A percentile compares a stretch with the other conserved stretches of the same genome.
Evolutionary conservation across 1,140 invertebrate species (phyloP).

Genomic region (Ladona fulva): DNA sequence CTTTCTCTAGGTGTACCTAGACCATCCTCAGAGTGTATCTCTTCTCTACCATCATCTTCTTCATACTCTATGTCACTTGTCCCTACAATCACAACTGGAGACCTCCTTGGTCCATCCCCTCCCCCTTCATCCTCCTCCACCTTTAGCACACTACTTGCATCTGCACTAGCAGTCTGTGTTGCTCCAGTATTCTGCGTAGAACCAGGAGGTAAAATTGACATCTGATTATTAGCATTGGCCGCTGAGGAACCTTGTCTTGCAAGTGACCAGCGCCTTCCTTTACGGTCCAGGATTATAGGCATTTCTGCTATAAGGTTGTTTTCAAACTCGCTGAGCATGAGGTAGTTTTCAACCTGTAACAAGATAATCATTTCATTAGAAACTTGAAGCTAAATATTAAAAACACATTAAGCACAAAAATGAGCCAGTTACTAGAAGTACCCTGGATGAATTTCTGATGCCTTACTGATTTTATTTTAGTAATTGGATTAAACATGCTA

Average conservation of each 20-base stretch:
- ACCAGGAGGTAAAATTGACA: background rate
- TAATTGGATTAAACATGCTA: too few relatives aligned
- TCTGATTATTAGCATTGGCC: conserved; percentile 14
- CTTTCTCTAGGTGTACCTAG: background rate
- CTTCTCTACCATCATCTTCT: background rate
- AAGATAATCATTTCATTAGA: conserved; percentile 14
- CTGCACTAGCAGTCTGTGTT: conserved; percentile 11
- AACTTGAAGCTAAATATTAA: background rate
- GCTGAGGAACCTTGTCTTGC: conserved; percentile 34
- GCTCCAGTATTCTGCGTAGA: background rate
- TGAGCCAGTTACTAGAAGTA: too few relatives aligned
- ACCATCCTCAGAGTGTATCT: background rate
- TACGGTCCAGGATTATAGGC: conserved; percentile 58
- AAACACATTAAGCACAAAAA: background rate
- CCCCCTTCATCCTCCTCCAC: background rate
- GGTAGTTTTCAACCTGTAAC: conserved; percentile 61
- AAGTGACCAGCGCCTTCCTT: conserved; percentile 58
- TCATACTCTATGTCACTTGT: background rate
- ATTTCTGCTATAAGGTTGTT: conserved; percentile 74
- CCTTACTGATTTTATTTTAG: too few relatives aligned
- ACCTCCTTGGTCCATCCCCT: background rate
- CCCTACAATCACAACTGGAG: background rate
- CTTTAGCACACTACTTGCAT: background rate
- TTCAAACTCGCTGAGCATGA: conserved; percentile 79
- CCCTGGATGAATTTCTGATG: too few relatives aligned